Evolutionary conservation across 2,797 vertebrate species (phyloP).

Genomic region (Bucorvus abyssinicus): DNA sequence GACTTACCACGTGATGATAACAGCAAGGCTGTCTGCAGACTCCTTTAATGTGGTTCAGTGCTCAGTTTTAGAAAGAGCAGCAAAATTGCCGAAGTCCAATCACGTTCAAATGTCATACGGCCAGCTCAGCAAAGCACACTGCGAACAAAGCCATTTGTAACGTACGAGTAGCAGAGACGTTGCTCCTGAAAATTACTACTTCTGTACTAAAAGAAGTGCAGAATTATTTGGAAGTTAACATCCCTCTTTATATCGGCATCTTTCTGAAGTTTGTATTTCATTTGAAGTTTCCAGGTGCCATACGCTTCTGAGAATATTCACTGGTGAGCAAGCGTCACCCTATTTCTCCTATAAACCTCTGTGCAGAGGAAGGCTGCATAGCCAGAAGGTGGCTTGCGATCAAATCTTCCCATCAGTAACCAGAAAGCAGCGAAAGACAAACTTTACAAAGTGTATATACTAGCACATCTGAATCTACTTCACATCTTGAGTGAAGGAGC

Average conservation of each 20-base stretch:
- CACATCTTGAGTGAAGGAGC: conserved; percentile 57
- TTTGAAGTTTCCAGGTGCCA: background rate
- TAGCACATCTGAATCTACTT: conserved; percentile 64
- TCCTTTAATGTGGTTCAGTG: background rate
- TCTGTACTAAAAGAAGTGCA: background rate
- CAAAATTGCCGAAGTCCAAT: background rate
- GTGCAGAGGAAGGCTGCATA: rapidly evolving
- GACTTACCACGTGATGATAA: background rate
- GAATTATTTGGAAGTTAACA: background rate
- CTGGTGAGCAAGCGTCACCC: background rate
- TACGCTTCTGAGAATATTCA: background rate
- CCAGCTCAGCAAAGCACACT: background rate
- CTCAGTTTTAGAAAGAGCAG: background rate
- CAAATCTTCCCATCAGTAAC: background rate
- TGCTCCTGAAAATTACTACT: background rate
- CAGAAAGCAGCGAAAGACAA: conserved; percentile 1
- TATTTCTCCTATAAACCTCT: background rate
- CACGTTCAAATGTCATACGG: background rate
- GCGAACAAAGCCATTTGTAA: background rate
- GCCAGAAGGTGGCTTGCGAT: background rate
- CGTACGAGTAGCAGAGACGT: background rate
- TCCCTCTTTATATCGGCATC: background rate
- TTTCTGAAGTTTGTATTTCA: background rate
- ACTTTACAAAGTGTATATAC: background rate
- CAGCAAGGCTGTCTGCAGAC: background rate